These are phyloP conservation scores for Syngnathus scovelli DNA, from an alignment of 2,113 vertebrate species.

Conservation along the genomic window DNA sequence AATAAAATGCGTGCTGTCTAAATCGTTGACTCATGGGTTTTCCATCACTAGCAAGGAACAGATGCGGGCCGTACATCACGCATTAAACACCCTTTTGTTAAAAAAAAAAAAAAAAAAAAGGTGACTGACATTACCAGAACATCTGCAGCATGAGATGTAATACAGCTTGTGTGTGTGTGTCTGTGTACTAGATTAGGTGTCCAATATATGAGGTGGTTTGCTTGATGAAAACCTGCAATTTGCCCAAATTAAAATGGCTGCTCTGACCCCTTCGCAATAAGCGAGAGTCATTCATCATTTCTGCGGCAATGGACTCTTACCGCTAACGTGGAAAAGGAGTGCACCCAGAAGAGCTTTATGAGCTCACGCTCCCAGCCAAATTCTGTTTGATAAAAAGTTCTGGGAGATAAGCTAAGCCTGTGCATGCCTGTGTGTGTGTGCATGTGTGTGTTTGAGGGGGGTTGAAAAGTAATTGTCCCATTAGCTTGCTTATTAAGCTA, in stretches of 20 bases:
- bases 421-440: slow-evolving; percentile 12
- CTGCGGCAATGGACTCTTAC: slow-evolving; percentile 16
- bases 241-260: slow-evolving; percentile 29
- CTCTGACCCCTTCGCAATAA: slow-evolving; percentile 18
- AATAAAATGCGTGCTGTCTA: slow-evolving; percentile 17
- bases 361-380: slow-evolving; percentile 34
- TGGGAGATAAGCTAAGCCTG: slow-evolving; percentile 24
- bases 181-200: slow-evolving; percentile 22
- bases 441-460: slow-evolving; percentile 13
- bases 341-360: slow-evolving; percentile 10
- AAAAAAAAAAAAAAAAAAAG: not conserved
- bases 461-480: slow-evolving; percentile 32
- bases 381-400: slow-evolving; percentile 25
- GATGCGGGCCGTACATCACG: slow-evolving; percentile 15
- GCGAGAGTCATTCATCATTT: slow-evolving; percentile 32
- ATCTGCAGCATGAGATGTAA: slow-evolving; percentile 13
- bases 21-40: slow-evolving; percentile 2
- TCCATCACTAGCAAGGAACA: slow-evolving; percentile 8
- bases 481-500: slow-evolving; percentile 46
- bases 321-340: not conserved
- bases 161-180: slow-evolving; percentile 5
- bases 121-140: slow-evolving; percentile 21
- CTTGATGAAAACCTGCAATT: slow-evolving; percentile 46
- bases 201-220: slow-evolving; percentile 22
- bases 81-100: slow-evolving; percentile 5